Evolutionary conservation across 2,113 vertebrate species (phyloP).

Genomic region (Amphiprion percula): DNA sequence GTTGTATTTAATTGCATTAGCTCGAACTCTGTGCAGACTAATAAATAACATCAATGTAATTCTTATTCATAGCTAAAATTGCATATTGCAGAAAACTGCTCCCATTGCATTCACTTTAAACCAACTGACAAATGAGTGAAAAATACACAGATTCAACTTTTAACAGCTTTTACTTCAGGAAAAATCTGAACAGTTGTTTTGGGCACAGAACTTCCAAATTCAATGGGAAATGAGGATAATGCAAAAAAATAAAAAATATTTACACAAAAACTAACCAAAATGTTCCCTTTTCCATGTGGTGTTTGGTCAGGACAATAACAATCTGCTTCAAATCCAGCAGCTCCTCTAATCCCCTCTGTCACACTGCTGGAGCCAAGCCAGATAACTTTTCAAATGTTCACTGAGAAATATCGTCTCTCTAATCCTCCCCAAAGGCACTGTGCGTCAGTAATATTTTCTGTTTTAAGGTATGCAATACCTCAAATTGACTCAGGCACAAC

Average conservation of each 20-base stretch:
- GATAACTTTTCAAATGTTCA: constrained; percentile 9
- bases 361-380: not conserved
- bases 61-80: too few species aligned
- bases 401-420: not conserved
- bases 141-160: not conserved
- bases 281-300: not conserved
- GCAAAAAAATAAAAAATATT: not conserved
- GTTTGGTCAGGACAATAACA: not conserved
- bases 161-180: constrained; percentile 53
- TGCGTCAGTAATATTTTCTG: constrained; percentile 9
- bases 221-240: not conserved
- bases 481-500: not conserved
- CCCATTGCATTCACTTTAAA: not conserved
- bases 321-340: not conserved
- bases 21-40: too few species aligned
- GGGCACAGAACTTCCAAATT: not conserved
- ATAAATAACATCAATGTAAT: too few species aligned
- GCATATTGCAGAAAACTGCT: too few species aligned
- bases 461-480: not conserved
- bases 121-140: not conserved
- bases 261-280: not conserved
- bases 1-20: too few species aligned
- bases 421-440: not conserved
- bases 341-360: not conserved
- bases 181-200: not conserved